Conservation (phyloP, 2,888 invertebrate species). For the Tetheella fluctuosa region DNA sequence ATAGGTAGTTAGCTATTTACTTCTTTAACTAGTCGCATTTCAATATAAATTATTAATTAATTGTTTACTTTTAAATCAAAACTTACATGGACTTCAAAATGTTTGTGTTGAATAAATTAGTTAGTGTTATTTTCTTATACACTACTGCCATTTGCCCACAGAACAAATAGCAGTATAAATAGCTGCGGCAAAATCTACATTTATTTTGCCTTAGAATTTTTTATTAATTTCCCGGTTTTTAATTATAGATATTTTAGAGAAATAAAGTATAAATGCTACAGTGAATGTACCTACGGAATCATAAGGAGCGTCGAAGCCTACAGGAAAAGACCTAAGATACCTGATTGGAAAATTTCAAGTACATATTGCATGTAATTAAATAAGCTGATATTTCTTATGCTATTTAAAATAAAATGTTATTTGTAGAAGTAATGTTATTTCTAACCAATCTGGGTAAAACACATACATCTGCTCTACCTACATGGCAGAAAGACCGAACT, state of each 20-base stretch:
- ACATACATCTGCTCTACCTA: too few relatives aligned
- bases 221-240: too few relatives aligned
- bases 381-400: conserved; percentile 13
- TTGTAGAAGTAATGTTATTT: not conserved
- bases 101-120: too few relatives aligned
- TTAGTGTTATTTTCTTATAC: too few relatives aligned
- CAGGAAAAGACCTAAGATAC: not conserved
- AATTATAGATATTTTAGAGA: not conserved
- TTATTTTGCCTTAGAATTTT: too few relatives aligned
- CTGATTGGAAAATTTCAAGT: not conserved
- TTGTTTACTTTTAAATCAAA: too few relatives aligned
- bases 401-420: conserved; percentile 4
- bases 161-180: too few relatives aligned
- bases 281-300: not conserved
- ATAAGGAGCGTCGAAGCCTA: conserved; percentile 2
- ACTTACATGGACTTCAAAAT: too few relatives aligned
- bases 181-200: too few relatives aligned
- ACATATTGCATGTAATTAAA: conserved; percentile 5
- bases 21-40: not conserved
- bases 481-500: too few relatives aligned
- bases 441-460: not conserved
- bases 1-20: not conserved
- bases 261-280: not conserved
- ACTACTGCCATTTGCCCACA: too few relatives aligned
- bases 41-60: too few relatives aligned